Percentiles rank a stretch among this genome's conserved stretches.
These are phyloP conservation scores for Deilephila porcellus DNA, from an alignment of 2,888 invertebrate species.

Conservation along the genomic window DNA sequence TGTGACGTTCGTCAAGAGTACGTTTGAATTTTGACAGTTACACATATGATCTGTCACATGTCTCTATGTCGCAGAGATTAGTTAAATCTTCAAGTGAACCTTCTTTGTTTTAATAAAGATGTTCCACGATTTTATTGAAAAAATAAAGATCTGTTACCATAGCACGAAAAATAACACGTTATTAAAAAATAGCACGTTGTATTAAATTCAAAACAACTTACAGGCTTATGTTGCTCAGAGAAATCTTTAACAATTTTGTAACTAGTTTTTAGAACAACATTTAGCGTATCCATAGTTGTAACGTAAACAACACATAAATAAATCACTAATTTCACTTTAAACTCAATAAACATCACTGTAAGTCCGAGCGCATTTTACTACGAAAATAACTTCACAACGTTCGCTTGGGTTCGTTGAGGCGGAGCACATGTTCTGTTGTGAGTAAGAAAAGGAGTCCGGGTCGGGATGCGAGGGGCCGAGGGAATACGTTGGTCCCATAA, in stretches of 20 bases:
- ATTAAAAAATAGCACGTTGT: conserved; percentile 8
- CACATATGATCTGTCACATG: neutral
- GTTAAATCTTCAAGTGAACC: neutral
- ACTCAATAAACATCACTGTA: conserved; percentile 30
- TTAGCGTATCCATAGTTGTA: conserved; percentile 71
- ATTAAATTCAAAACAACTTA: conserved; percentile 56
- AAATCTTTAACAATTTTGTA: conserved; percentile 79
- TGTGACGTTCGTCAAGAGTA: neutral
- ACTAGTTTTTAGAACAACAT: conserved; percentile 76
- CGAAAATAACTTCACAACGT: conserved; percentile 36
- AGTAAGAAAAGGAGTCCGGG: conserved; percentile 72
- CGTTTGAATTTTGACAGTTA: conserved; percentile 27
- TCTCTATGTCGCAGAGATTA: neutral
- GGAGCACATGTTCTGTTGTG: conserved; percentile 68
- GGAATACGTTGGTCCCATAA: conserved; percentile 77
- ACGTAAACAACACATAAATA: conserved; percentile 31
- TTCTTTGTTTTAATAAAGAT: neutral
- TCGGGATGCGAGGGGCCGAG: conserved; percentile 71
- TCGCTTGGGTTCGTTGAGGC: conserved; percentile 39
- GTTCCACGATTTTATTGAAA: neutral
- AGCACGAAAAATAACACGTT: neutral
- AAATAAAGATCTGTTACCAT: neutral
- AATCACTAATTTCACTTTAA: conserved; percentile 37
- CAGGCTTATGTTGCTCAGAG: conserved; percentile 71
- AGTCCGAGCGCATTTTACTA: conserved; percentile 34